Base-by-base conservation (phyloP, 2,113 vertebrate genomes). In the Tachysurus fulvidraco region DNA sequence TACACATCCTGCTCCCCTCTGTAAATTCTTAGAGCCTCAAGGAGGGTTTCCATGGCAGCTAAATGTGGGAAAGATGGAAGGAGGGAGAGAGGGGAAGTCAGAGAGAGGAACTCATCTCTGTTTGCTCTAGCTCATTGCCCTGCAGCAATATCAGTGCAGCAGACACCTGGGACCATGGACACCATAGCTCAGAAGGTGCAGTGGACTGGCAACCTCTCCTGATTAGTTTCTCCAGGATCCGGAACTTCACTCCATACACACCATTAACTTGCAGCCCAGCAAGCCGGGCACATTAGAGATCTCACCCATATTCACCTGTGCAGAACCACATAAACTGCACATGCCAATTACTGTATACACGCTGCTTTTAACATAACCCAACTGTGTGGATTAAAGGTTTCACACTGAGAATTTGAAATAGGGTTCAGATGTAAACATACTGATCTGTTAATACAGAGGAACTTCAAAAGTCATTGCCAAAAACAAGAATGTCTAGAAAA, bases 201-300 rank as follows among this genome's bases (percentile, higher is more conserved):
- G 89, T 91, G 89, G 86, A 91, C 92, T 93, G 93, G 91, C 91
- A 93, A 93, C 92, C 86, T 89, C 86, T 85, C 89, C 91, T 95
- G 93, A 94, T 95, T 95, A 92, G 93, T 94, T 95, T 94, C 93
- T 94, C 92, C 93, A 93, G 92, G 89, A 90, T 92, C 93, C 80
- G 91, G 93, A 94, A 94, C 94, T 93, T 89, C 88, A 88, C 91
- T 91, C 90, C 89, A 91, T 92, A 90, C 91, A 91, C 92, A 90
- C 92, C 92, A 93, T 94, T 94, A 94, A 92, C 90, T 91, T 90
- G 91, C 86, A 90, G 81, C 88, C 91, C 81, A 87, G 88, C 59
- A 74, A 91, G 90, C 90, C 88, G 64, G 88, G 87, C 83, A 67
- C 92, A 90, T 92, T 89, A 90, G 92, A 91, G 91, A 92, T 91